A percentile compares a stretch with the other conserved stretches of the same genome.
Evolutionary conservation across 2,113 vertebrate genomes (phyloP).

Genomic region (Ancistrus triradiatus): DNA sequence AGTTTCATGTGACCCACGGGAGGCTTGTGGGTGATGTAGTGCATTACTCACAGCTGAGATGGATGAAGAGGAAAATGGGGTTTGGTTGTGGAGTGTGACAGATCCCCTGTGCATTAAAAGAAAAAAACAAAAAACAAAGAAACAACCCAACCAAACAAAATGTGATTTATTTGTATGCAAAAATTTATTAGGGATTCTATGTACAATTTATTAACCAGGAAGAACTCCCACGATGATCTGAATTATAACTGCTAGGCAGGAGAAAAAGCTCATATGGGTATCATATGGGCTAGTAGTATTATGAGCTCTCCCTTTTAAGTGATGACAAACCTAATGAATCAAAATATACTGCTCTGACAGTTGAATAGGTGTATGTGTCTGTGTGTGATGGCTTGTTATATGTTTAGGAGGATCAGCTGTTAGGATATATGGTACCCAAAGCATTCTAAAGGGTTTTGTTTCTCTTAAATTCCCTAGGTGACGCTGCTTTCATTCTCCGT

Average conservation of each 20-base stretch:
- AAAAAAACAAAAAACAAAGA: too few species aligned
- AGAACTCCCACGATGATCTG: conserved; percentile 15
- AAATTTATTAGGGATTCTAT: too few species aligned
- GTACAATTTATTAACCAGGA: conserved; percentile 9
- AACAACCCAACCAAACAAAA: too few species aligned
- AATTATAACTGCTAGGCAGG: conserved; percentile 37
- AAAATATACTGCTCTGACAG: not conserved
- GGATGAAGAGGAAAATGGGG: too few species aligned
- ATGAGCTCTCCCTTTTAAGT: conserved; percentile 26
- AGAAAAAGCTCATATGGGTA: conserved; percentile 45
- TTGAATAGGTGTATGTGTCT: conserved; percentile 15
- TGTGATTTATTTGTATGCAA: too few species aligned
- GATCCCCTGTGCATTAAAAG: too few species aligned
- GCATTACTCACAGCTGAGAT: too few species aligned
- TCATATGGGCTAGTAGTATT: conserved; percentile 47
- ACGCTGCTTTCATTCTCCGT: conserved; percentile 85
- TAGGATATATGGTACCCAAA: conserved; percentile 44
- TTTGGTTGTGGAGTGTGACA: too few species aligned
- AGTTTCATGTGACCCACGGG: too few species aligned
- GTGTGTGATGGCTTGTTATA: conserved; percentile 23
- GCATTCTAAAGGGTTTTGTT: conserved; percentile 40
- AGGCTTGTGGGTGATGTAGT: too few species aligned
- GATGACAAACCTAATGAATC: conserved; percentile 51
- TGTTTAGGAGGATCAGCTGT: conserved; percentile 39
- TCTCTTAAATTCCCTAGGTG: conserved; percentile 68